Percentiles rank a stretch among this genome's conserved stretches.
Evolutionary conservation across 1,140 invertebrate genomes (phyloP).

Genomic region (Octopus bimaculoides): DNA sequence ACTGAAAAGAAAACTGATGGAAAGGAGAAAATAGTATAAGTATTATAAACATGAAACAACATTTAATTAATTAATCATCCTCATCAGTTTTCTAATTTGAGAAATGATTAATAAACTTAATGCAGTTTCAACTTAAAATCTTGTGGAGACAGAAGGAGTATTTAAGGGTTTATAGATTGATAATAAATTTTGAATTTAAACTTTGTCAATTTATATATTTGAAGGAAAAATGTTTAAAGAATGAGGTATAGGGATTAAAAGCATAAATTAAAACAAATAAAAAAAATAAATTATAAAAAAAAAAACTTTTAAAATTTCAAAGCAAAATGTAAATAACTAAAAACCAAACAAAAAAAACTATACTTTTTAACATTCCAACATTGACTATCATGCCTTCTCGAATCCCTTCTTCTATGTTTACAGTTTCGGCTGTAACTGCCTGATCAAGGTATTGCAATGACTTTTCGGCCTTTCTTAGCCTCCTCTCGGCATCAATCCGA

Average conservation of each 20-base stretch:
- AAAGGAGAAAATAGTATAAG: too few species aligned
- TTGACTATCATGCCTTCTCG: conserved; percentile 49
- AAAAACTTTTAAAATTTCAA: neutral
- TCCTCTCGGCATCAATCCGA: conserved; percentile 41
- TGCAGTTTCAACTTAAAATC: too few species aligned
- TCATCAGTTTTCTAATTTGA: too few species aligned
- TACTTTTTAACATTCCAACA: conserved; percentile 48
- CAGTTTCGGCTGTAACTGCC: conserved; percentile 41
- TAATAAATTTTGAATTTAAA: too few species aligned
- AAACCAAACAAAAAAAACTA: neutral
- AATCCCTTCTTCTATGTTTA: conserved; percentile 40
- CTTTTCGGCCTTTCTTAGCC: conserved; percentile 40
- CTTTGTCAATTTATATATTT: too few species aligned
- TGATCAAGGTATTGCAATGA: conserved; percentile 39
- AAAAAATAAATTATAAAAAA: neutral
- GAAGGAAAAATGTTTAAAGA: too few species aligned
- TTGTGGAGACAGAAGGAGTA: too few species aligned
- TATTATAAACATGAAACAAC: too few species aligned
- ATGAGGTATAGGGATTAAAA: neutral
- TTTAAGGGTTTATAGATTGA: too few species aligned
- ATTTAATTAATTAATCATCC: too few species aligned
- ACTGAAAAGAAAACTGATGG: too few species aligned
- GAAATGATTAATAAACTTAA: too few species aligned
- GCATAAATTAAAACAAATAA: neutral
- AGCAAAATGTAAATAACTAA: neutral